These are phyloP conservation scores for Listronotus oregonensis DNA, from an alignment of 1,140 invertebrate genomes.

Conservation along the genomic window DNA sequence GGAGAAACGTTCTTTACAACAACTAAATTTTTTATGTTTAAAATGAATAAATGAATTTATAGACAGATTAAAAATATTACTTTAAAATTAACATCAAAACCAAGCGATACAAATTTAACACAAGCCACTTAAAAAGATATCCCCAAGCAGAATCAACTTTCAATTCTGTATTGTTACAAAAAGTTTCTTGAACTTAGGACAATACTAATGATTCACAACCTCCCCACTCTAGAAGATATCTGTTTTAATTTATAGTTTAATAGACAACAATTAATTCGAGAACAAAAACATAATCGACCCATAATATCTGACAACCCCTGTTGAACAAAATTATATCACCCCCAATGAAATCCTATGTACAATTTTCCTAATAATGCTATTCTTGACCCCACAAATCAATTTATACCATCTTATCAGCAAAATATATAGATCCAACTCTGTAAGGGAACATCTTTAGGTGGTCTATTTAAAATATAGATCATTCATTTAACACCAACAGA, in stretches of 20 bases:
- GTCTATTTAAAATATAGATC: no score
- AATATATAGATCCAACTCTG: background rate
- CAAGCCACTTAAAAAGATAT: no score
- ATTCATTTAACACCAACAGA: constrained; percentile 17
- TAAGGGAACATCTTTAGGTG: background rate
- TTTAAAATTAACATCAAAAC: no score
- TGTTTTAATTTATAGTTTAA: constrained; percentile 8
- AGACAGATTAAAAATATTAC: no score
- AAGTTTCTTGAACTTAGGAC: constrained; percentile 8
- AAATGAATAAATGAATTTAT: no score
- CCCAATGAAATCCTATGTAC: background rate
- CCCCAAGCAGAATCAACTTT: no score
- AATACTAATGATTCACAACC: constrained; percentile 9
- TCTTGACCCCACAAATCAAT: background rate
- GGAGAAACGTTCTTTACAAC: no score
- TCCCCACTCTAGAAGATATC: background rate
- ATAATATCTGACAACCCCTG: background rate
- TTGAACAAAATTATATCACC: background rate
- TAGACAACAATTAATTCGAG: constrained; percentile 5
- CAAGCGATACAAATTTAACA: no score
- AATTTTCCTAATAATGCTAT: constrained; percentile 3
- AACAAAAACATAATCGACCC: background rate
- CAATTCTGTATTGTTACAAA: constrained; percentile 12
- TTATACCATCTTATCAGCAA: background rate
- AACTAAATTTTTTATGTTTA: no score